Conservation (phyloP, 2,797 vertebrate species). For the Syngnathus rostellatus region DNA sequence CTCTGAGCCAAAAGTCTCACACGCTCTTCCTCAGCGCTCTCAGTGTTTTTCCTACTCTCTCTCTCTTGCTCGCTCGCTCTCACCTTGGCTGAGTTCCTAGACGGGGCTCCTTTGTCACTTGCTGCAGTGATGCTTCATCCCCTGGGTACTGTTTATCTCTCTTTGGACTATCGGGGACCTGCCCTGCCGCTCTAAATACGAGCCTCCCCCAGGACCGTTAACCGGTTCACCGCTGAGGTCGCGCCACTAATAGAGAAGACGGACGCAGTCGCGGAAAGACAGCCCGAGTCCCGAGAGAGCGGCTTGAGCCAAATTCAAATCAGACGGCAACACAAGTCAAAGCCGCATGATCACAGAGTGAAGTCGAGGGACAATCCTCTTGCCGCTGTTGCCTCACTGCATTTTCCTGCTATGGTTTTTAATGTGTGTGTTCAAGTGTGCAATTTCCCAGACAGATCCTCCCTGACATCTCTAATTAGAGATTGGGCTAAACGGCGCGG, state of each 20-base stretch:
- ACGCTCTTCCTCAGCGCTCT: slow-evolving; percentile 5
- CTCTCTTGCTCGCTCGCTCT: slow-evolving; percentile 13
- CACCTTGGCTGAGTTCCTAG: slow-evolving; percentile 44
- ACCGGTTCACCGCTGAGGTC: slow-evolving; percentile 60
- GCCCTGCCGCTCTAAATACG: slow-evolving; percentile 56
- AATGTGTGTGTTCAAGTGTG: slow-evolving; percentile 37
- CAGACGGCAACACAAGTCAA: slow-evolving; percentile 39
- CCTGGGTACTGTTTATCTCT: slow-evolving; percentile 41
- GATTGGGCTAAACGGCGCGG: slow-evolving; percentile 57
- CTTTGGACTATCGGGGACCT: slow-evolving; percentile 50
- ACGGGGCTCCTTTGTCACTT: slow-evolving; percentile 48
- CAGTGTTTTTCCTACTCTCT: slow-evolving; percentile 9
- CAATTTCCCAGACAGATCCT: slow-evolving; percentile 67
- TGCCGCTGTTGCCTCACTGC: slow-evolving; percentile 26
- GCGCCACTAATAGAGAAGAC: slow-evolving; percentile 25
- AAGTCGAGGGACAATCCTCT: slow-evolving; percentile 32
- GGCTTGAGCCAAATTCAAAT: slow-evolving; percentile 34
- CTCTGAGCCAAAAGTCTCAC: slow-evolving; percentile 38
- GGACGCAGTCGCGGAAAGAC: slow-evolving; percentile 29
- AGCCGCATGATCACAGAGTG: slow-evolving; percentile 46
- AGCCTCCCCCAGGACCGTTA: slow-evolving; percentile 58
- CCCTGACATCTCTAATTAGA: slow-evolving; percentile 70
- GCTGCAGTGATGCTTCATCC: slow-evolving; percentile 51
- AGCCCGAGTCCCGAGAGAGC: slow-evolving; percentile 40
- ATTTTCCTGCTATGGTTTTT: slow-evolving; percentile 32